These are phyloP conservation scores for Sciurus carolinensis DNA, from an alignment of 2,797 vertebrate species.

Conservation along the genomic window DNA sequence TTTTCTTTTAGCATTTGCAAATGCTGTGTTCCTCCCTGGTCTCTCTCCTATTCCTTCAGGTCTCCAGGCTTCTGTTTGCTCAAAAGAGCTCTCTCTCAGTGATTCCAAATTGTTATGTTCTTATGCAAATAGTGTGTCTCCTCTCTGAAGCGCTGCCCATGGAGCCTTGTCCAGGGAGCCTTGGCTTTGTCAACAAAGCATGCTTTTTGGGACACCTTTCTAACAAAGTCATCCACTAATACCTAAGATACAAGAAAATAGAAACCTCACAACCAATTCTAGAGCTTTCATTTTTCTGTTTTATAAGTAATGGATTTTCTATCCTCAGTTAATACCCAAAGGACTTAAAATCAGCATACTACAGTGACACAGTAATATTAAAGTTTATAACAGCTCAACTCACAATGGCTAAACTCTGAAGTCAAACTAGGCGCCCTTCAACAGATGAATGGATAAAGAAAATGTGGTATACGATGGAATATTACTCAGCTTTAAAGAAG, in stretches of 20 bases:
- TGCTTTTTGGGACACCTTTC: background rate
- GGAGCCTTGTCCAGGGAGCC: background rate
- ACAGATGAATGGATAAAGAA: too few species aligned
- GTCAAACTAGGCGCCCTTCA: too few species aligned
- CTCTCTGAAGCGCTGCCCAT: background rate
- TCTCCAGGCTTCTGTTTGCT: background rate
- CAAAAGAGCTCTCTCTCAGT: background rate
- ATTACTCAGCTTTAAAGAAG: too few species aligned
- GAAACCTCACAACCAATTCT: background rate
- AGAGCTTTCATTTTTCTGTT: background rate
- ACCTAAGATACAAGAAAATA: background rate
- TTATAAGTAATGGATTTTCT: background rate
- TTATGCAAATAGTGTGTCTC: background rate
- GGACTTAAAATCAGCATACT: too few species aligned
- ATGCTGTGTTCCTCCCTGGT: background rate
- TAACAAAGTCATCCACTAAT: background rate
- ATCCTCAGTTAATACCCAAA: background rate
- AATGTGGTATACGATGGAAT: too few species aligned
- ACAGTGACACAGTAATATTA: too few species aligned
- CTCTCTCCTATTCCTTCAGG: background rate
- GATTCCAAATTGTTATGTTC: background rate
- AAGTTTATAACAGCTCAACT: too few species aligned
- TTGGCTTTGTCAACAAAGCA: background rate
- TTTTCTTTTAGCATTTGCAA: slow-evolving; percentile 36
- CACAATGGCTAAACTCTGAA: too few species aligned